A percentile compares a stretch with the other conserved stretches of the same genome.
Evolutionary conservation across 2,797 vertebrate species (phyloP).

Genomic region (Danio tinwini): DNA sequence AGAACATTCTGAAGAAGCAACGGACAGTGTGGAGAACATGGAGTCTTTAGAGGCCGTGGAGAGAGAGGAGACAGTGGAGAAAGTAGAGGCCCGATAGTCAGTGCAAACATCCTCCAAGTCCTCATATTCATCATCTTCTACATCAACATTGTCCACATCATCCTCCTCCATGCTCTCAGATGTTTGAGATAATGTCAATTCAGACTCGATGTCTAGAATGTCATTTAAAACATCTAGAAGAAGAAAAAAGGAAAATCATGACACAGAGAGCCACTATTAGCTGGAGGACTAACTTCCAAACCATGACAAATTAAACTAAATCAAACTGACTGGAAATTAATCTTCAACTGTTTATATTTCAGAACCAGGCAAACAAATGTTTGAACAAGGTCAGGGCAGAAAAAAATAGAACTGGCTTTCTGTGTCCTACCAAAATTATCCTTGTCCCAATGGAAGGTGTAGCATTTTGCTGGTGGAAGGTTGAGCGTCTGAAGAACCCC

Average conservation of each 20-base stretch:
- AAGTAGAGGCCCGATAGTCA: slow-evolving; percentile 81
- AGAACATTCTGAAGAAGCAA: slow-evolving; percentile 78
- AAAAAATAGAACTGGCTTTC: background rate
- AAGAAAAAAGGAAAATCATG: background rate
- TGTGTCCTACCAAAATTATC: slow-evolving; percentile 92
- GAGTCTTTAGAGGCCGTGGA: slow-evolving; percentile 85
- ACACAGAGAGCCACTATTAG: background rate
- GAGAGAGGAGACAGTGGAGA: slow-evolving; percentile 81
- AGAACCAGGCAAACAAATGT: slow-evolving; percentile 22
- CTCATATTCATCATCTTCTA: slow-evolving; percentile 49
- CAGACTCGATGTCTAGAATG: slow-evolving; percentile 84
- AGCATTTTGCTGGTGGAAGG: slow-evolving; percentile 87
- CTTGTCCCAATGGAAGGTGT: slow-evolving; percentile 91
- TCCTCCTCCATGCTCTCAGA: slow-evolving; percentile 66
- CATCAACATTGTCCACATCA: slow-evolving; percentile 69
- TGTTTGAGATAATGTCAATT: slow-evolving; percentile 56
- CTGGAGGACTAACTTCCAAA: background rate
- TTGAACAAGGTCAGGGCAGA: background rate
- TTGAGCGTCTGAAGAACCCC: slow-evolving; percentile 84
- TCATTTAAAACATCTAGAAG: slow-evolving; percentile 86
- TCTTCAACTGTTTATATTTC: slow-evolving; percentile 5
- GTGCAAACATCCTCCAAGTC: slow-evolving; percentile 67
- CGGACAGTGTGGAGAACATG: slow-evolving; percentile 82
- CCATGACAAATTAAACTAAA: slow-evolving; percentile 17
- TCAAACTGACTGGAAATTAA: slow-evolving; percentile 1